A percentile compares a stretch with the other conserved stretches of the same genome.
phyloP scores from a whole-genome alignment of 2,113 vertebrate genomes.

The Xiphophorus couchianus region DNA sequence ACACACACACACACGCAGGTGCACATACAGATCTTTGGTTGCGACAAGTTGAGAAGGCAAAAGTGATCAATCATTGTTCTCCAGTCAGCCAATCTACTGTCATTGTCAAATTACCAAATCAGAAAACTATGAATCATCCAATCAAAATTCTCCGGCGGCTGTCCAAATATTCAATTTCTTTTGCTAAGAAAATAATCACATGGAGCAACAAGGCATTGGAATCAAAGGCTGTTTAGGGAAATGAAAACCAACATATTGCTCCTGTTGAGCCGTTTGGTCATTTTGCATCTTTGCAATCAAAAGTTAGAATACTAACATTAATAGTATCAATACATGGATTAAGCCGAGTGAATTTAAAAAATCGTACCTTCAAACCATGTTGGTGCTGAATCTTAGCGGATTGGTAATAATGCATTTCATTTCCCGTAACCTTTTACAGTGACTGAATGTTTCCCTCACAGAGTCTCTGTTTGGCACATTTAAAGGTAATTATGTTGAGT shows the following conservation, averaged over 20 bases:
- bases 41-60: constrained; percentile 30
- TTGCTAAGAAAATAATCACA: constrained; percentile 23
- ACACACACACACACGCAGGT: constrained; percentile 8
- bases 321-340: neutral
- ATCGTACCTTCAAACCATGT: no score
- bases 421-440: no score
- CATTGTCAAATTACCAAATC: constrained; percentile 65
- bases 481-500: no score
- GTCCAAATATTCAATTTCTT: constrained; percentile 48
- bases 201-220: neutral
- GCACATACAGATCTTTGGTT: constrained; percentile 30
- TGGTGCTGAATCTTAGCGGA: no score
- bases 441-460: no score
- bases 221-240: neutral
- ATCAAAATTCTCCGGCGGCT: constrained; percentile 52
- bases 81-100: constrained; percentile 37
- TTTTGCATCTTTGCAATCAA: no score
- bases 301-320: neutral
- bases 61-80: constrained; percentile 54
- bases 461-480: no score
- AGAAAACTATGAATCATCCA: constrained; percentile 67
- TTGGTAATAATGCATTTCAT: no score
- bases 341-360: no score
- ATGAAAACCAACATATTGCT: neutral
- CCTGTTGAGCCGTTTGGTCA: neutral